A percentile compares a stretch with the other conserved stretches of the same genome.
Evolutionary conservation across 1,140 invertebrate species (phyloP).

Genomic region (Bombus difficillimus): DNA sequence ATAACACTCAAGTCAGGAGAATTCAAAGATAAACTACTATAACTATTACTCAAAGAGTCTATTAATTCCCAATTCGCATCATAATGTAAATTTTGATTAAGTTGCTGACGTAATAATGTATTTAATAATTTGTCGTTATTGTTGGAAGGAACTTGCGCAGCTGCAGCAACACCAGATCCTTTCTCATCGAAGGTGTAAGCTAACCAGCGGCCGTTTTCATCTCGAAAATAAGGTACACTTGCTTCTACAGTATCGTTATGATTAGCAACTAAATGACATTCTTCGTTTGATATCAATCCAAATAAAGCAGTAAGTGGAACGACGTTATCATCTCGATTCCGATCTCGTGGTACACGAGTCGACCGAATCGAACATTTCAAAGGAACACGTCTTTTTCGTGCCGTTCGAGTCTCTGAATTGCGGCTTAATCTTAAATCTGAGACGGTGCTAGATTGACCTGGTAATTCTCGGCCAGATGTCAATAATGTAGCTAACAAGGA

Average conservation of each 20-base stretch:
- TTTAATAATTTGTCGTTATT: constrained; percentile 80
- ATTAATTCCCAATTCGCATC: constrained; percentile 77
- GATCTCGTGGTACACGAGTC: constrained; percentile 60
- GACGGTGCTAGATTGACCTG: constrained; percentile 61
- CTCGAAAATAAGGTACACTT: constrained; percentile 92
- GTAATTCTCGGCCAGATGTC: constrained; percentile 84
- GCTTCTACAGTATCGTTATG: constrained; percentile 95
- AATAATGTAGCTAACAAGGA: constrained; percentile 86
- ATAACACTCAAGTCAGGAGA: constrained; percentile 85
- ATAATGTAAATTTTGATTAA: constrained; percentile 71
- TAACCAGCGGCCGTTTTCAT: constrained; percentile 88
- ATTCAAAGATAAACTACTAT: constrained; percentile 83
- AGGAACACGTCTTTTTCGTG: constrained; percentile 53
- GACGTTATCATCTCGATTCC: constrained; percentile 70
- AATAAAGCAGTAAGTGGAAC: constrained; percentile 72
- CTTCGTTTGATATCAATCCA: constrained; percentile 81
- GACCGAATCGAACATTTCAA: constrained; percentile 55
- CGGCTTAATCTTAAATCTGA: constrained; percentile 57
- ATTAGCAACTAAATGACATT: constrained; percentile 89
- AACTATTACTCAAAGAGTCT: constrained; percentile 83
- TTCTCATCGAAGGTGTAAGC: constrained; percentile 95
- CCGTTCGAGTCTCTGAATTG: constrained; percentile 44
- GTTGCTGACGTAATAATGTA: constrained; percentile 78
- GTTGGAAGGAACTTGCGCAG: constrained; percentile 75
- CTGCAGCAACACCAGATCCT: constrained; percentile 83